Conservation (phyloP, 2,888 invertebrate species). For the Steinernema carpocapsae region DNA sequence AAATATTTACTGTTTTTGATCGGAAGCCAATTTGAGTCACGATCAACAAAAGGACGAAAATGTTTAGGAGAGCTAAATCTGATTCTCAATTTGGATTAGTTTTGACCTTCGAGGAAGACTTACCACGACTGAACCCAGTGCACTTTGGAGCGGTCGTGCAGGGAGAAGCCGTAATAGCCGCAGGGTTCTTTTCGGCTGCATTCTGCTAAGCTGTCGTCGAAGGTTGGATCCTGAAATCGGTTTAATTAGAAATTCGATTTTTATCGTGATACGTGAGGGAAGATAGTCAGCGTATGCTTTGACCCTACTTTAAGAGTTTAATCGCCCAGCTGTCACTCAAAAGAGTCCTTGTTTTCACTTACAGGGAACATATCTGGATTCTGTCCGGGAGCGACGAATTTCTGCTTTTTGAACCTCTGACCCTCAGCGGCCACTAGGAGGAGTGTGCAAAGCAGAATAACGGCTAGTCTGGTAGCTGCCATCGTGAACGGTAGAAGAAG, state of each 20-base stretch:
- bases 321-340: neutral
- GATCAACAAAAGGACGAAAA: neutral
- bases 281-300: too few relatives aligned
- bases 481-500: neutral
- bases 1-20: neutral
- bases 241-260: too few relatives aligned
- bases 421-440: neutral
- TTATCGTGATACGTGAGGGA: too few relatives aligned
- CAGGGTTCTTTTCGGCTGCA: slow-evolving; percentile 44
- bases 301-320: too few relatives aligned
- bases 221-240: slow-evolving; percentile 5
- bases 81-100: neutral
- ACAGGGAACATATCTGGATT: slow-evolving; percentile 46
- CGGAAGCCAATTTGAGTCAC: neutral
- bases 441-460: neutral
- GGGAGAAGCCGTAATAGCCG: slow-evolving; percentile 52
- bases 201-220: slow-evolving; percentile 11
- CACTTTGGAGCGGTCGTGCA: slow-evolving; percentile 38
- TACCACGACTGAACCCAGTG: slow-evolving; percentile 54
- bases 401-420: slow-evolving; percentile 29
- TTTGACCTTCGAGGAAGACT: neutral
- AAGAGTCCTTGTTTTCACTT: slow-evolving; percentile 17
- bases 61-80: neutral
- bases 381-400: slow-evolving; percentile 46
- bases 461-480: neutral